Conservation (phyloP, 2,888 invertebrate genomes). For the Odontomyia ornata region DNA sequence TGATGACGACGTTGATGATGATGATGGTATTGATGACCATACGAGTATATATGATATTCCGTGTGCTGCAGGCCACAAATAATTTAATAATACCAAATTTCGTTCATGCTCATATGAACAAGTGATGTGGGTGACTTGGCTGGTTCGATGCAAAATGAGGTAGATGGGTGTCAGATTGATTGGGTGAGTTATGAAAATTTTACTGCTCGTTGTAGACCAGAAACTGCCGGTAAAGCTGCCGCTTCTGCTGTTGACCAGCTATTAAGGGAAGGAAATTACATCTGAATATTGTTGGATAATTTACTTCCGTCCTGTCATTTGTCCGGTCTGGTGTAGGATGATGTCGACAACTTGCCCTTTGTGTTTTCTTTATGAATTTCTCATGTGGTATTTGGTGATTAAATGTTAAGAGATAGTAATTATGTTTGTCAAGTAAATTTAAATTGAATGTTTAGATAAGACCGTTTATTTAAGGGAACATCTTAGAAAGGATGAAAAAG, state of each 20-base stretch:
- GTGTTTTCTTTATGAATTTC: neutral
- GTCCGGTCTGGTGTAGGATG: slow-evolving; percentile 16
- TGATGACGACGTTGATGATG: slow-evolving; percentile 5
- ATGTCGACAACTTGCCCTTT: neutral
- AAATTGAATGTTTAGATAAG: too few relatives aligned
- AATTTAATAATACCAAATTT: slow-evolving; percentile 43
- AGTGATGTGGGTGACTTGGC: neutral
- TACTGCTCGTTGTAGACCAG: neutral
- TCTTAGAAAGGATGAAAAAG: too few relatives aligned
- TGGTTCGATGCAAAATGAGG: neutral
- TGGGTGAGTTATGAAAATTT: neutral
- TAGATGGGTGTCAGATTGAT: neutral
- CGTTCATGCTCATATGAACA: slow-evolving; percentile 27
- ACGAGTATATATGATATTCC: neutral
- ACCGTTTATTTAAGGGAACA: too few relatives aligned
- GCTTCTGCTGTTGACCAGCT: neutral
- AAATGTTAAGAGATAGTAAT: too few relatives aligned
- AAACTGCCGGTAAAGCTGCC: too few relatives aligned
- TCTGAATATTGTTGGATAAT: slow-evolving; percentile 41
- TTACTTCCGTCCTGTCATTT: slow-evolving; percentile 33
- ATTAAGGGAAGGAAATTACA: neutral
- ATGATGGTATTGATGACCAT: slow-evolving; percentile 31
- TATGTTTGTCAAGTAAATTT: too few relatives aligned
- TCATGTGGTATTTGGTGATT: too few relatives aligned
- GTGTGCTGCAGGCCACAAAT: slow-evolving; percentile 27